These are phyloP conservation scores for Tachyglossus aculeatus DNA, from an alignment of 2,797 vertebrate genomes.

Conservation along the genomic window DNA sequence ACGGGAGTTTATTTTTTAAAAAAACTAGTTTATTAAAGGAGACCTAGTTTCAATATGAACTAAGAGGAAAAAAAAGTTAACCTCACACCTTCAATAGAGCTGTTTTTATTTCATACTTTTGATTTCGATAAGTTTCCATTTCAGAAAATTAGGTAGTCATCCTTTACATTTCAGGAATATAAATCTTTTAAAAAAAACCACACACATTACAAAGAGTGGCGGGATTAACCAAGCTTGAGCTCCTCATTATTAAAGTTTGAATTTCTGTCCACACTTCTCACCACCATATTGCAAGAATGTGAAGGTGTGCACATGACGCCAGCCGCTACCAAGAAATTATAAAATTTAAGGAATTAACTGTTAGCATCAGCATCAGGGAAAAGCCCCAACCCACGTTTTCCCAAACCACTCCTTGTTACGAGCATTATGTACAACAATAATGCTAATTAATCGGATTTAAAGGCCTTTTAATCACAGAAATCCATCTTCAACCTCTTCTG, in stretches of 20 bases:
- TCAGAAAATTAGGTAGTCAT: conserved; percentile 50
- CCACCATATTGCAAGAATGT: conserved; percentile 36
- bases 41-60: too few species aligned
- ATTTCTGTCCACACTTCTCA: conserved; percentile 66
- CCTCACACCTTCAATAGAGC: too few species aligned
- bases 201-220: conserved; percentile 53
- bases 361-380: conserved; percentile 47
- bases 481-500: conserved; percentile 39
- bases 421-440: conserved; percentile 59
- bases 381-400: conserved; percentile 36
- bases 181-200: conserved; percentile 61
- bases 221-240: conserved; percentile 65
- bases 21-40: too few species aligned
- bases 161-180: conserved; percentile 59
- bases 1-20: too few species aligned
- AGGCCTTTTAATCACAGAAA: conserved; percentile 22
- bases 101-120: conserved; percentile 49
- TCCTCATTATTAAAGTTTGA: conserved; percentile 69
- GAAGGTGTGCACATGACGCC: conserved; percentile 55
- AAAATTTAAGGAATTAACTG: conserved; percentile 53
- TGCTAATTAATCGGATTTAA: conserved; percentile 45
- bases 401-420: conserved; percentile 39
- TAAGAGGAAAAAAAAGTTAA: too few species aligned
- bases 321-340: conserved; percentile 65
- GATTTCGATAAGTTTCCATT: conserved; percentile 3